phyloP scores from a whole-genome alignment of 2,113 vertebrate species.

The Pedionomus torquatus region DNA sequence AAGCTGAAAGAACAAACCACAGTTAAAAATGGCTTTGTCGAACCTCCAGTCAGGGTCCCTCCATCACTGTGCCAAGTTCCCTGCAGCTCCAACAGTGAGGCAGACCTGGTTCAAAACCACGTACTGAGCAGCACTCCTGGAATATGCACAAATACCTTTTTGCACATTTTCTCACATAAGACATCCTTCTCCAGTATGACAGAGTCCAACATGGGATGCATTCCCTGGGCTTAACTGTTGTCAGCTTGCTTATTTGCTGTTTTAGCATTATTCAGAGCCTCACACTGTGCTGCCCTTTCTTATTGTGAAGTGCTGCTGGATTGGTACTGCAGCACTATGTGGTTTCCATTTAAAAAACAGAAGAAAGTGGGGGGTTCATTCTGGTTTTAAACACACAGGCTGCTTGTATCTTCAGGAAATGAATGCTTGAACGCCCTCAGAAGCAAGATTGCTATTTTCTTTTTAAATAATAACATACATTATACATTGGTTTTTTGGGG shows the following conservation, averaged over 20 bases:
- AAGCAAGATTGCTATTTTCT: background rate
- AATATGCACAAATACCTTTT: background rate
- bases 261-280: background rate
- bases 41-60: background rate
- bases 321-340: background rate
- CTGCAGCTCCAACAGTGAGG: background rate
- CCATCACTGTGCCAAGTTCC: background rate
- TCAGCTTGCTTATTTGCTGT: background rate
- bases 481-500: background rate
- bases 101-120: background rate
- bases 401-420: background rate
- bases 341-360: background rate
- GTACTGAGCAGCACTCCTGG: background rate
- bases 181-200: background rate
- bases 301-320: background rate
- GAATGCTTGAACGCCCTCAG: background rate
- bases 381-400: background rate
- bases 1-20: background rate
- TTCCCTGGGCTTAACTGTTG: background rate
- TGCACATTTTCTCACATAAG: background rate
- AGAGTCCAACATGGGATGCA: background rate
- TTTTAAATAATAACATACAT: background rate
- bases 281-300: background rate
- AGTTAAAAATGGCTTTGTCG: background rate
- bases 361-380: background rate